Conservation (phyloP, 2,113 vertebrate species). For the Ictalurus furcatus region DNA sequence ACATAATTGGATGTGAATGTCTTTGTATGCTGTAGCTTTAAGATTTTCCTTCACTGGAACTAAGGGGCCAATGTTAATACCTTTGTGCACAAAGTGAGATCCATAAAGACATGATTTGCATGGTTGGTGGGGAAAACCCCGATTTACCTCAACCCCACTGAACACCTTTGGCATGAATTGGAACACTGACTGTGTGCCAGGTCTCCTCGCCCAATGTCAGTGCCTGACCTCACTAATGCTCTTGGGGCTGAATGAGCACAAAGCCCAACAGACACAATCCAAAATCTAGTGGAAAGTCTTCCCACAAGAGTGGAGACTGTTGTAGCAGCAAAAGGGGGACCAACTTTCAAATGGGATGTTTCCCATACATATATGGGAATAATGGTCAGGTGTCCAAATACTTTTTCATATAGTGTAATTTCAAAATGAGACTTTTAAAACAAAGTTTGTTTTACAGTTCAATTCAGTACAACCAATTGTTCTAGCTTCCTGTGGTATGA, state of each 20-base stretch:
- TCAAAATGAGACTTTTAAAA: neutral
- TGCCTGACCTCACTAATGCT: neutral
- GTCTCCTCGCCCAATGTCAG: neutral
- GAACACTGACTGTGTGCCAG: neutral
- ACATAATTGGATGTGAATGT: neutral
- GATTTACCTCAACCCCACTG: neutral
- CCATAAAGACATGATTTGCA: neutral
- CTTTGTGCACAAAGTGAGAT: neutral
- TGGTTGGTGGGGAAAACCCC: neutral
- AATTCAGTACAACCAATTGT: conserved; percentile 40
- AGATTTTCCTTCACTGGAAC: neutral
- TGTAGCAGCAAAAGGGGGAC: neutral
- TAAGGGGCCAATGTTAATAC: neutral
- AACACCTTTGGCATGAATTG: neutral
- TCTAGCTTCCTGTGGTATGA: conserved; percentile 48
- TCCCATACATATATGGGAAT: neutral
- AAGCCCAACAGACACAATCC: neutral
- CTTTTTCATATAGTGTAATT: neutral
- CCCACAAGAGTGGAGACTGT: neutral
- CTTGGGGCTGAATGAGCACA: neutral
- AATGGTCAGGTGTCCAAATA: neutral
- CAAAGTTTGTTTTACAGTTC: conserved; percentile 31
- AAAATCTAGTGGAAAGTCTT: neutral
- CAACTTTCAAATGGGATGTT: neutral
- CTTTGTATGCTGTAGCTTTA: neutral